These are phyloP conservation scores for Callinectes sapidus DNA, from an alignment of 2,888 invertebrate species.

Conservation along the genomic window DNA sequence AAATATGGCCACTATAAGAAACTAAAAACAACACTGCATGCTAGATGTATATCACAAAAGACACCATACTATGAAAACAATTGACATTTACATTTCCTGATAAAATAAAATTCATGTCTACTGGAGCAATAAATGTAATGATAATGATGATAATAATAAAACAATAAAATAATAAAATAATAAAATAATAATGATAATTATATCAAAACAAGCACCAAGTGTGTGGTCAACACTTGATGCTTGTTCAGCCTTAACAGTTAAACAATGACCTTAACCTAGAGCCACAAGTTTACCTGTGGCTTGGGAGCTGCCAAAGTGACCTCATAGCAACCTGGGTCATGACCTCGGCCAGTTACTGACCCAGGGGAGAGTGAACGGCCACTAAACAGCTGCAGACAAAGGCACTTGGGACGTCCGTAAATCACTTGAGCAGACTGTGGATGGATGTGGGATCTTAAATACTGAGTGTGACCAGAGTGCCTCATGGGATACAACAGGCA, in stretches of 20 bases:
- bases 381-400: slow-evolving; percentile 71
- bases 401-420: slow-evolving; percentile 68
- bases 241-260: slow-evolving; percentile 63
- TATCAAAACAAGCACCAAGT: slow-evolving; percentile 66
- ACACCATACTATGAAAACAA: slow-evolving; percentile 66
- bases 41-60: slow-evolving; percentile 70
- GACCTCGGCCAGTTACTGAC: slow-evolving; percentile 58
- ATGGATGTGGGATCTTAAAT: slow-evolving; percentile 68
- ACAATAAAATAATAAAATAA: slow-evolving; percentile 52
- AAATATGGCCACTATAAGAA: slow-evolving; percentile 71
- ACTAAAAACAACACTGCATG: slow-evolving; percentile 69
- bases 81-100: slow-evolving; percentile 70
- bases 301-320: slow-evolving; percentile 68
- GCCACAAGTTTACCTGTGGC: slow-evolving; percentile 61
- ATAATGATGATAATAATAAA: slow-evolving; percentile 55
- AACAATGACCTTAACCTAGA: slow-evolving; percentile 65
- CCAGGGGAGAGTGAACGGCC: slow-evolving; percentile 63
- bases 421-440: slow-evolving; percentile 69
- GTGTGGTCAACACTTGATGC: slow-evolving; percentile 62
- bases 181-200: slow-evolving; percentile 62
- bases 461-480: slow-evolving; percentile 66
- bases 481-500: slow-evolving; percentile 50
- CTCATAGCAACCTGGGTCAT: slow-evolving; percentile 63
- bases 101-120: slow-evolving; percentile 70
- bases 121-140: slow-evolving; percentile 64